Base-by-base conservation (phyloP, 2,888 invertebrate species). In the Drosophila imparisetae region DNA sequence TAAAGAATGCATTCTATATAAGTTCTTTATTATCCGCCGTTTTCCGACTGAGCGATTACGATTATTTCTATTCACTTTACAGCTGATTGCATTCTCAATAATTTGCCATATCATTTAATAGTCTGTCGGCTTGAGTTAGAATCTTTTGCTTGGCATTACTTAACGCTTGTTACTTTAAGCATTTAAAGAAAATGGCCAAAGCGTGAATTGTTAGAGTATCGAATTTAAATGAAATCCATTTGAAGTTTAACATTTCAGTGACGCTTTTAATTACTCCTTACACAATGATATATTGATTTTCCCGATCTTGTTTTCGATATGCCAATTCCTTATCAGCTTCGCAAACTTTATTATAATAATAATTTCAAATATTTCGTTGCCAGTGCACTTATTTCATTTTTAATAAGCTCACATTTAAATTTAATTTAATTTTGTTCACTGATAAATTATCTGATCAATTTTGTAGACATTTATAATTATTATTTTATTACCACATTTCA, bases 1-100 rank as follows among this genome's bases (percentile, higher is more conserved):
- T 36, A 65, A 58, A 38, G 53, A n/a, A 59, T 62, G 50, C 42
- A 60, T 70, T 66, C 30, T 60, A 73, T 75, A 68, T 66, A 53
- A 49, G 64, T 45, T 66, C 63, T 58, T 32, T 65, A 42, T 60
- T 52, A 29, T 42, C 24, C 62, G 57, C 67, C 53, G 59, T 64
- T 81, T 80, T 81, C 79, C 80, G 67, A 72, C 58, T 63, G 80
- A 80, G n/a, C 67, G 27, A 21, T 15, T 66, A n/a, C 53, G 65
- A 42, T 50, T 66, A 59, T 61, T 74, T 52, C 50, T 57, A 57
- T 66, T 42, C 65, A 72, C 63, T 88, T 80, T 72, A 76, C 81
- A 85, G 81, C 63, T 83, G 83, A 88, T 75, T 82, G 80, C 45
- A 45, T 79, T 66, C 42, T 29, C 59, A 70, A 55, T 67, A 83